Base-by-base conservation (phyloP, 2,797 vertebrate species). In the Danio tinwini region DNA sequence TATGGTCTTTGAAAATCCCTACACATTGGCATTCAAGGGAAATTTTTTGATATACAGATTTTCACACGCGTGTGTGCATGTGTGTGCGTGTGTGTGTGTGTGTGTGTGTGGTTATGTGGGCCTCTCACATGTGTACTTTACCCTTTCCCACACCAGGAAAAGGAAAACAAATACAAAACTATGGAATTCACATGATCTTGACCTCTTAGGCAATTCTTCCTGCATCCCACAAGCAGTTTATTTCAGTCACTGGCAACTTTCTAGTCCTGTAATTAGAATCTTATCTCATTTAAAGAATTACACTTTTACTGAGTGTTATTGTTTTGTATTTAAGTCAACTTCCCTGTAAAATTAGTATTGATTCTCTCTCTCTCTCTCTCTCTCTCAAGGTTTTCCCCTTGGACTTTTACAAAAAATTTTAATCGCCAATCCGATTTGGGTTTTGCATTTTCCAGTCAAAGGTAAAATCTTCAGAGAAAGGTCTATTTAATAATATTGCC, bases 171-270 rank as follows among this genome's bases (percentile, higher is more conserved):
- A 50, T 21, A 61, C 11, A 1, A 12, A 39, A n/a, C 55, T 12
- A 40, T 42, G 55, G 65, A 61, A 78, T 61, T 42, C 39, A 72
- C 6, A n/a, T 37, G 37, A 63, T 39, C 55, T 61, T 78, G 13
- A 52, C 13, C 55, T 12, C 17, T n/a, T 62, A 37, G 52, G 40
- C 2, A 39, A 67, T 47, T 56, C 59, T 56, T 19, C 13, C 52
- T 12, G 19, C 40, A 45, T n/a, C 1, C 13, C 39, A 76, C 19
- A 37, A 6, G n/a, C 9, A 40, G 50, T 29, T 50, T 49, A 56
- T 13, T 74, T 62, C 12, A 39, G 61, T 74, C 10, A n/a, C 39
- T 58, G 53, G 47, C 17, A 39, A 59, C 29, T 6, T 9, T 14
- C 5, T 4, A 62, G 10, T n/a, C 68, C 49, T 12, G 16, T 44